A percentile compares a stretch with the other conserved stretches of the same genome.
phyloP scores from a whole-genome alignment of 2,797 vertebrate genomes.

The Emys orbicularis region DNA sequence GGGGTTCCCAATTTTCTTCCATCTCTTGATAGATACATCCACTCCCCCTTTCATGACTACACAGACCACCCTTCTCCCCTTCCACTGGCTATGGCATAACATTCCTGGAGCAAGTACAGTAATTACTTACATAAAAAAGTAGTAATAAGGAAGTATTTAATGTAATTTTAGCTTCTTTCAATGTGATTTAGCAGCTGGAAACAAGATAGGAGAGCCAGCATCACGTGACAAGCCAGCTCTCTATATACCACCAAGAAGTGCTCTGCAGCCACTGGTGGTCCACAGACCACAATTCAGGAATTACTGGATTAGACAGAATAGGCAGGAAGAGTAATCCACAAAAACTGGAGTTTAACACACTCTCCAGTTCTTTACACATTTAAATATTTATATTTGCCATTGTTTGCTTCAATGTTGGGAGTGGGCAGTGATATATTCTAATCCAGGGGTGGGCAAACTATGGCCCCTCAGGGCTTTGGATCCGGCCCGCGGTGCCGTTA shows the following conservation, averaged over 20 bases:
- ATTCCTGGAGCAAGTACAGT: not conserved
- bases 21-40: not conserved
- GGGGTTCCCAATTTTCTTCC: not conserved
- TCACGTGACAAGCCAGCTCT: not conserved
- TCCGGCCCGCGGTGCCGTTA: no score
- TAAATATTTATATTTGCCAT: not conserved
- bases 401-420: not conserved
- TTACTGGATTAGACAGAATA: not conserved
- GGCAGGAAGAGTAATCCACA: not conserved
- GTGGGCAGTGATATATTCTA: not conserved
- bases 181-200: not conserved
- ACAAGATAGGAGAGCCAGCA: not conserved
- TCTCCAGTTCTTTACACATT: not conserved
- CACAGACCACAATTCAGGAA: not conserved
- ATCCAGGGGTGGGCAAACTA: not conserved
- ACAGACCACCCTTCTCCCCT: not conserved
- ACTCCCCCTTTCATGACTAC: not conserved
- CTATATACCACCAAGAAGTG: not conserved
- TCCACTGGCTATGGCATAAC: not conserved
- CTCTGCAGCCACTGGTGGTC: not conserved
- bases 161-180: not conserved
- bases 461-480: no score
- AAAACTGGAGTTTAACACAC: not conserved
- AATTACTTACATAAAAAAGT: slow-evolving; percentile 11
- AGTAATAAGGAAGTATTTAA: not conserved